Evolutionary conservation across 2,888 invertebrate genomes (phyloP).

Genomic region (Andrena flavipes): DNA sequence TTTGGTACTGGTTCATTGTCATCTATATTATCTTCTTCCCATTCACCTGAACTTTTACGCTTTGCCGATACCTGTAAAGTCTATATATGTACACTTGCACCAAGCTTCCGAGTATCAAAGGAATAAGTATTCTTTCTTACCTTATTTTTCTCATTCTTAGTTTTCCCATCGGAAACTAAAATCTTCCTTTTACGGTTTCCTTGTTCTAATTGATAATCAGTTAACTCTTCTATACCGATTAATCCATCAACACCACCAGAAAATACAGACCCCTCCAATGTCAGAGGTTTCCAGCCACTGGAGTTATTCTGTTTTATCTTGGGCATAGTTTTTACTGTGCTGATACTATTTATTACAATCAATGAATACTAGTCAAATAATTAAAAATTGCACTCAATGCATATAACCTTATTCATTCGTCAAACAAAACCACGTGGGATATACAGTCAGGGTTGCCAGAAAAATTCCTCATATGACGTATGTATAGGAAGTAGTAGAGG

Average conservation of each 20-base stretch:
- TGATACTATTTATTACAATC: neutral
- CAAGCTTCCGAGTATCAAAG: neutral
- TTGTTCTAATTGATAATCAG: constrained; percentile 87
- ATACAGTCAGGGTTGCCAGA: too few species aligned
- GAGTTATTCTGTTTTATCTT: constrained; percentile 27
- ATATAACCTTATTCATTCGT: constrained; percentile 20
- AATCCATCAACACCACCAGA: constrained; percentile 88
- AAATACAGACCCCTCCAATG: constrained; percentile 87
- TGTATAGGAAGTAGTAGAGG: too few species aligned
- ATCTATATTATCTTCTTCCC: constrained; percentile 30
- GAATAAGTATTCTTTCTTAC: constrained; percentile 12
- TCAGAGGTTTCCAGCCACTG: constrained; percentile 88
- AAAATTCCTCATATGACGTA: too few species aligned
- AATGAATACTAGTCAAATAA: neutral
- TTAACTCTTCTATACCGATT: constrained; percentile 92
- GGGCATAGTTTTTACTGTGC: constrained; percentile 46
- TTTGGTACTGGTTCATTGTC: constrained; percentile 34
- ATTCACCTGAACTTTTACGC: constrained; percentile 29
- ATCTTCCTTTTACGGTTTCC: constrained; percentile 43
- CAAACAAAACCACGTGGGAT: constrained; percentile 11
- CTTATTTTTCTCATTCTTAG: constrained; percentile 28
- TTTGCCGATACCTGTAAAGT: constrained; percentile 43
- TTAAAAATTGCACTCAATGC: neutral
- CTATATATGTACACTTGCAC: neutral
- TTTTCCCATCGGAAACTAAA: constrained; percentile 8